These are phyloP conservation scores for Pampus argenteus DNA, from an alignment of 2,797 vertebrate species.

Conservation along the genomic window DNA sequence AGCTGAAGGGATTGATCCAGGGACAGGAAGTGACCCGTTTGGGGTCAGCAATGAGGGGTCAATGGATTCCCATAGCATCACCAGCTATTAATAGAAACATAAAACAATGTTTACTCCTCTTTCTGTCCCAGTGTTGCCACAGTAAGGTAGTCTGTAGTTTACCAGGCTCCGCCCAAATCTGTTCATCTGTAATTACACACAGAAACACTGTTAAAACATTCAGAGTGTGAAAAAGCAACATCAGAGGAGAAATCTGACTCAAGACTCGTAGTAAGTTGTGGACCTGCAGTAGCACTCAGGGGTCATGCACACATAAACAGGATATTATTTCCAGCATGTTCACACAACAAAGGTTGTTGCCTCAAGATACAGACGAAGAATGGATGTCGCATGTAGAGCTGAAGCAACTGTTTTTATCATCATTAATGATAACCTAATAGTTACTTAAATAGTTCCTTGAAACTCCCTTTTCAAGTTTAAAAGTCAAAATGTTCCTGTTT, in stretches of 20 bases:
- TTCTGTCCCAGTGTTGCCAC: neutral
- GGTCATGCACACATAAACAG: neutral
- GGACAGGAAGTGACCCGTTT: slow-evolving; percentile 74
- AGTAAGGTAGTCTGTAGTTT: slow-evolving; percentile 11
- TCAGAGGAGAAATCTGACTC: neutral
- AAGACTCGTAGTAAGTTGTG: neutral
- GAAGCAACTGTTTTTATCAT: neutral
- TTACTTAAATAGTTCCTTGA: too few relatives aligned
- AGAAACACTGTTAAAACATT: slow-evolving; percentile 1
- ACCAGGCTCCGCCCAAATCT: slow-evolving; percentile 7
- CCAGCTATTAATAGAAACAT: slow-evolving; percentile 65
- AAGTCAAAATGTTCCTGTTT: neutral
- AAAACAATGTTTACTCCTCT: slow-evolving; percentile 19
- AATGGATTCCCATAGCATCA: slow-evolving; percentile 73
- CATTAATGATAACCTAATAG: too few relatives aligned
- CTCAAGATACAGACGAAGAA: neutral
- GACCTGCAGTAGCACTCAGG: neutral
- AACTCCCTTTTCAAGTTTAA: neutral
- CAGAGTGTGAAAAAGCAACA: slow-evolving; percentile 2
- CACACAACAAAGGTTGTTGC: neutral
- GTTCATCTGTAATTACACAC: slow-evolving; percentile 24
- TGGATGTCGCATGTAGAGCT: neutral
- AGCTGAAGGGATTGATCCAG: slow-evolving; percentile 52
- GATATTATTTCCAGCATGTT: neutral
- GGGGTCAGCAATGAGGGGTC: slow-evolving; percentile 70